Conservation (phyloP, 2,797 vertebrate genomes). For the Tolypeutes matacus region DNA sequence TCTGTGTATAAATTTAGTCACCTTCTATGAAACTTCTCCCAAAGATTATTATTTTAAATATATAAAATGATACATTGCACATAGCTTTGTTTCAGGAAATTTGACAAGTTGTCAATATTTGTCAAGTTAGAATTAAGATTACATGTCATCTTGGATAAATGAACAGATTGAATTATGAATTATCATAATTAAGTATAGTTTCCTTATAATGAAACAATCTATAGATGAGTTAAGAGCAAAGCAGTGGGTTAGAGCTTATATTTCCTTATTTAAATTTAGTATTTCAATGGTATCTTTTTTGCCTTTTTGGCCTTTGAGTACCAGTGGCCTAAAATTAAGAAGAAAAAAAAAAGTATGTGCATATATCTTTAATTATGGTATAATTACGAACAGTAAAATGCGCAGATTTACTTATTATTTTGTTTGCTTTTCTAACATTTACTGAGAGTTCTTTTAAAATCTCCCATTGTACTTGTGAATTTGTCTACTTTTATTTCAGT, state of each 20-base stretch:
- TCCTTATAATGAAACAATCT: background rate
- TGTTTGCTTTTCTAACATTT: background rate
- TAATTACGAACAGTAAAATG: background rate
- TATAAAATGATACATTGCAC: background rate
- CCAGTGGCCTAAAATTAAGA: background rate
- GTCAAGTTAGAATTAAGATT: conserved; percentile 44
- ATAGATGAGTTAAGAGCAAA: background rate
- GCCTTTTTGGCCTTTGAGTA: conserved; percentile 8
- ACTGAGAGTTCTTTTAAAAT: background rate
- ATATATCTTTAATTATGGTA: background rate
- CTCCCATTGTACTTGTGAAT: background rate
- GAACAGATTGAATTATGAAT: conserved; percentile 17
- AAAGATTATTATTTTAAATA: conserved; percentile 41
- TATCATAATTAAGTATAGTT: conserved; percentile 28
- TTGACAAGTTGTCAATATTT: background rate
- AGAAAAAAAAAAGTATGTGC: background rate
- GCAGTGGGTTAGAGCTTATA: background rate
- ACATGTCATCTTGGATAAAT: background rate
- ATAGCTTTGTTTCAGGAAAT: conserved; percentile 53
- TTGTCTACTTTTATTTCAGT: conserved; percentile 11
- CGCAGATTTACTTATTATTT: background rate
- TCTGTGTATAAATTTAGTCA: background rate
- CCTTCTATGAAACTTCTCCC: background rate
- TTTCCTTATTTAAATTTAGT: background rate
- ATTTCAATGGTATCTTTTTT: background rate